Evolutionary conservation across 1,140 invertebrate species (phyloP).

Genomic region (Odontomachus brunneus): DNA sequence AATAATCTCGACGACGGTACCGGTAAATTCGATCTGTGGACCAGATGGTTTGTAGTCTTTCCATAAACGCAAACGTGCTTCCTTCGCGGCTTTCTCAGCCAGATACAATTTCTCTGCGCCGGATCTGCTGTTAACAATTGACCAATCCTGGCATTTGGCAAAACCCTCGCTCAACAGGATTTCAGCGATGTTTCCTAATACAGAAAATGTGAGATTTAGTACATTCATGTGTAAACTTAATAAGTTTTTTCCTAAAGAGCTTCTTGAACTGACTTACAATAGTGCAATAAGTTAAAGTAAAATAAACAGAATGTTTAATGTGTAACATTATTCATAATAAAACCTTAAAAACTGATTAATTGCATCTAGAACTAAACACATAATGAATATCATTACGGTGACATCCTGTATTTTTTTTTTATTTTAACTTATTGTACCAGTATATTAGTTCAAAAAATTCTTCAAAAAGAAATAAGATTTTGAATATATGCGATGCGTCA

Average conservation of each 20-base stretch:
- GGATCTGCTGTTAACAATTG: constrained; percentile 94
- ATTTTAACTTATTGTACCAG: no score
- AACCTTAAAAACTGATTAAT: no score
- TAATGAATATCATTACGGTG: no score
- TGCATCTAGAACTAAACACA: no score
- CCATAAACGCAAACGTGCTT: constrained; percentile 94
- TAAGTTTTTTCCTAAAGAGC: no score
- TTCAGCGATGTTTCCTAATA: constrained; percentile 96
- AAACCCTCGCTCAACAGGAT: constrained; percentile 95
- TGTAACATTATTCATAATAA: no score
- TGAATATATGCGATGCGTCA: neutral
- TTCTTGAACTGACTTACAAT: no score
- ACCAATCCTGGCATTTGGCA: constrained; percentile 99
- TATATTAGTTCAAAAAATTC: no score
- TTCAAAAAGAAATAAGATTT: no score
- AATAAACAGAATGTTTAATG: no score
- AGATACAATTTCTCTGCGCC: constrained; percentile 93
- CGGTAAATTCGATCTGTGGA: constrained; percentile 92
- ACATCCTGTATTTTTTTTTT: no score
- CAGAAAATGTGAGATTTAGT: neutral
- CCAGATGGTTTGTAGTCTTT: constrained; percentile 91
- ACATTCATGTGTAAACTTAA: neutral
- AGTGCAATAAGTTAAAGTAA: no score
- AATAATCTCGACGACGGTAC: constrained; percentile 95
- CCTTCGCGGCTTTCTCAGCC: constrained; percentile 96